phyloP scores from a whole-genome alignment of 92 coral and sea anemone species.

The Umimayanthus kanabou region DNA sequence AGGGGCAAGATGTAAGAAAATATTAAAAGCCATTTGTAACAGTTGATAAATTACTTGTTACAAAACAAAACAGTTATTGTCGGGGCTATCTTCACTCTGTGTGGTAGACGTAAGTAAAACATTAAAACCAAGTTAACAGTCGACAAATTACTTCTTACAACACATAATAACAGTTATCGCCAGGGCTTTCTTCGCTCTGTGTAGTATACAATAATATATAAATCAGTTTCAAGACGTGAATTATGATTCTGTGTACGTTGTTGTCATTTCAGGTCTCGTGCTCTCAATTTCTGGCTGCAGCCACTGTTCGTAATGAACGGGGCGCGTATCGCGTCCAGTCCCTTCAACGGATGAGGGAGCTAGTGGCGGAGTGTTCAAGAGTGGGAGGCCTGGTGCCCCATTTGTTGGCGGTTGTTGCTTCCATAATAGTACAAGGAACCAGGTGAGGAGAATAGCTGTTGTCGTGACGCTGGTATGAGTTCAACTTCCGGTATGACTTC shows the following conservation, averaged over 20 bases:
- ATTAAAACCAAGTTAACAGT: no score
- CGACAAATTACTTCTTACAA: no score
- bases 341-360: slow-evolving; percentile 78
- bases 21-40: no score
- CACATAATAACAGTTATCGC: no score
- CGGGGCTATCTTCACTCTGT: no score
- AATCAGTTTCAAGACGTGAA: not conserved
- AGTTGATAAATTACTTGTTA: no score
- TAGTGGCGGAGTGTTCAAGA: slow-evolving; percentile 64
- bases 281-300: slow-evolving; percentile 87
- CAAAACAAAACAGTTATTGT: no score
- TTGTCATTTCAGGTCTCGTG: slow-evolving; percentile 72
- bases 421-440: slow-evolving; percentile 86
- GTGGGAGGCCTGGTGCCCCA: slow-evolving; percentile 75
- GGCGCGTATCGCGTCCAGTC: slow-evolving; percentile 88
- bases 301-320: slow-evolving; percentile 87
- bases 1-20: no score
- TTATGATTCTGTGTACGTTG: not conserved
- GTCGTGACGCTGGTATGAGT: not conserved
- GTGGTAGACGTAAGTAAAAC: no score
- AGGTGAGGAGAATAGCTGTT: slow-evolving; percentile 54
- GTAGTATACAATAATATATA: no score
- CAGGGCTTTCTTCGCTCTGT: no score
- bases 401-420: slow-evolving; percentile 78
- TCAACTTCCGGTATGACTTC: not conserved